phyloP scores from a whole-genome alignment of 2,113 vertebrate species.

The Kryptolebias marmoratus region DNA sequence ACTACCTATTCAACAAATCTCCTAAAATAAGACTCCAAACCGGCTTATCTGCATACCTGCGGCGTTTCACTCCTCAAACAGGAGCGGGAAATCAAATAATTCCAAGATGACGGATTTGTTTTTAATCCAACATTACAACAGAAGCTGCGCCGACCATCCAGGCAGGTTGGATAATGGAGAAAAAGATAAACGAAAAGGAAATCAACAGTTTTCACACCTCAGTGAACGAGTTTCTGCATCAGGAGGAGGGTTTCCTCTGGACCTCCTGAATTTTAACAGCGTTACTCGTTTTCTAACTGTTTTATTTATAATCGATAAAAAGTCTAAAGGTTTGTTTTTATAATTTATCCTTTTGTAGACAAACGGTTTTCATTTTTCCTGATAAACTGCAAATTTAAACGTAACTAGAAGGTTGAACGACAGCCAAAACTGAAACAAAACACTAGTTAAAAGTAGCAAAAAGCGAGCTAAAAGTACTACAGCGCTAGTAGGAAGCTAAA shows the following conservation, averaged over 20 bases:
- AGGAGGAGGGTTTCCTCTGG: constrained; percentile 37
- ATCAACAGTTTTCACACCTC: constrained; percentile 37
- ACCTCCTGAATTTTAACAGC: neutral
- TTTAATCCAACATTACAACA: constrained; percentile 64
- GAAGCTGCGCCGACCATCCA: constrained; percentile 38
- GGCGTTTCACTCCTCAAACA: constrained; percentile 17
- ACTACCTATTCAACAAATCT: constrained; percentile 31
- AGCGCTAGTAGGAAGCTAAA: too few relatives aligned
- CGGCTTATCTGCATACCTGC: constrained; percentile 33
- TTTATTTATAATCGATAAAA: too few relatives aligned
- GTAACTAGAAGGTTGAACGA: too few relatives aligned
- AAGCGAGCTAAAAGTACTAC: too few relatives aligned
- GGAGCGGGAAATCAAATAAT: constrained; percentile 36
- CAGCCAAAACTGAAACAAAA: too few relatives aligned
- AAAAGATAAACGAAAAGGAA: constrained; percentile 52
- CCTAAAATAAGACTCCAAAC: constrained; percentile 28
- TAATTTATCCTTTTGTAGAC: too few relatives aligned
- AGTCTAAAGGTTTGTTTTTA: too few relatives aligned
- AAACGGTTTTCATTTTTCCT: too few relatives aligned
- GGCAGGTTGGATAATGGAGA: constrained; percentile 57
- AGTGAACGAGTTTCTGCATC: constrained; percentile 31
- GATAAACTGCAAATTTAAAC: too few relatives aligned
- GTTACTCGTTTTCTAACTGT: too few relatives aligned
- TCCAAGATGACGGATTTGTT: constrained; percentile 35
- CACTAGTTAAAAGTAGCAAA: too few relatives aligned